Conservation (phyloP, 2,797 vertebrate species). For the Enteromius trimaculatus region DNA sequence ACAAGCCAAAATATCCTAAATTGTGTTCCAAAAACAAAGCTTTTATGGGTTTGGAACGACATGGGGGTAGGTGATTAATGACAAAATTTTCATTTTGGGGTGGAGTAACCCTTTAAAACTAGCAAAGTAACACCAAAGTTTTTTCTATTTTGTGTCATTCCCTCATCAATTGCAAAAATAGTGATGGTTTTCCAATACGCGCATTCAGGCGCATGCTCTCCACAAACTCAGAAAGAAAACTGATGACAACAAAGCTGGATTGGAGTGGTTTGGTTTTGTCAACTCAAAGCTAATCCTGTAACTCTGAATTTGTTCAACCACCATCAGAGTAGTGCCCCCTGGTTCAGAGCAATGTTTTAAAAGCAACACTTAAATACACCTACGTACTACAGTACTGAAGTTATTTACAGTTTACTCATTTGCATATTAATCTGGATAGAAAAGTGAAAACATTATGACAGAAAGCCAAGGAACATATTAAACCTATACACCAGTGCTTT, state of each 20-base stretch:
- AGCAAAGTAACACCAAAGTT: not conserved
- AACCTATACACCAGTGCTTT: constrained; percentile 18
- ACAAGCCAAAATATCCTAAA: too few species aligned
- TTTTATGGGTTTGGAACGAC: too few species aligned
- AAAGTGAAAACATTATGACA: constrained; percentile 18
- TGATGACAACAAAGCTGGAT: not conserved
- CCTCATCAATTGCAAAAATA: not conserved
- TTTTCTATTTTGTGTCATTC: not conserved
- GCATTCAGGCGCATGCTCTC: not conserved
- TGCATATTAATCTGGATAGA: not conserved
- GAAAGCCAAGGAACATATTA: constrained; percentile 31
- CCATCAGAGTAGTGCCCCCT: not conserved
- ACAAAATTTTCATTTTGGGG: too few species aligned
- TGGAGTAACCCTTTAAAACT: not conserved
- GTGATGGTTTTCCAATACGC: not conserved
- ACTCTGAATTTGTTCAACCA: not conserved
- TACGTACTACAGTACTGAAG: too few species aligned
- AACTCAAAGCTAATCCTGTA: not conserved
- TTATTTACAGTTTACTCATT: not conserved
- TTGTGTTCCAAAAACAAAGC: too few species aligned
- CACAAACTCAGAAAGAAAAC: not conserved
- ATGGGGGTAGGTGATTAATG: too few species aligned
- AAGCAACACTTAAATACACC: not conserved
- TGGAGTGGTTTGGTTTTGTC: not conserved
- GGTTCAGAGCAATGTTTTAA: not conserved